phyloP scores from a whole-genome alignment of 2,797 vertebrate genomes.

The Emydoidea blandingii region DNA sequence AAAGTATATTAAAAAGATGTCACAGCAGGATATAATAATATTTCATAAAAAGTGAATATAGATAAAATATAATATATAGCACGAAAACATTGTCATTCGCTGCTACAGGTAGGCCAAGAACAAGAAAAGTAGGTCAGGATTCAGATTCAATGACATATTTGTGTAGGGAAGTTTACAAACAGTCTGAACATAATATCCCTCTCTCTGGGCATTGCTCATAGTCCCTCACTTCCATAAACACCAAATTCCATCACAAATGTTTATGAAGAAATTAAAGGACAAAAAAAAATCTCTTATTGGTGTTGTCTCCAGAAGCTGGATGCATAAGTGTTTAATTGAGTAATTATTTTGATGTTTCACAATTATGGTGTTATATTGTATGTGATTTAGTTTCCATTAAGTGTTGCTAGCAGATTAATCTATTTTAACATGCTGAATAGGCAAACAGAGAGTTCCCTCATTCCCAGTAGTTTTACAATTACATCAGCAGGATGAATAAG shows the following conservation, averaged over 20 bases:
- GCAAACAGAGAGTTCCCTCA: slow-evolving; percentile 70
- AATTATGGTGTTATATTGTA: slow-evolving; percentile 70
- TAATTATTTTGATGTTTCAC: slow-evolving; percentile 71
- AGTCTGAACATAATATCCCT: not conserved
- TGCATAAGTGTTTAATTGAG: slow-evolving; percentile 57
- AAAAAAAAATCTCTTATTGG: not conserved
- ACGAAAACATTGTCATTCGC: not conserved
- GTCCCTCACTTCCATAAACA: not conserved
- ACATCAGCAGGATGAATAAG: slow-evolving; percentile 62
- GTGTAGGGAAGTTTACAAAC: not conserved
- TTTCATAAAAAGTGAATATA: not conserved
- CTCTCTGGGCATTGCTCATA: not conserved
- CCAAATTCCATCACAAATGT: not conserved
- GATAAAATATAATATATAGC: not conserved
- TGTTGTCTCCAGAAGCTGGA: not conserved
- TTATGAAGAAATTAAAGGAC: not conserved
- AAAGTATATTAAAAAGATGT: not conserved
- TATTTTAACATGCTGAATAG: slow-evolving; percentile 75
- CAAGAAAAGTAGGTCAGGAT: not conserved
- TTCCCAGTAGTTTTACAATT: slow-evolving; percentile 71
- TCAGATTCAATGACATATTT: not conserved
- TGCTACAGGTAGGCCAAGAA: not conserved
- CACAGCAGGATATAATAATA: not conserved
- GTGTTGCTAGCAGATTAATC: slow-evolving; percentile 74
- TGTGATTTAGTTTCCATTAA: slow-evolving; percentile 80